These are phyloP conservation scores for Hylyphantes graminicola DNA, from an alignment of 1,140 invertebrate genomes.

Conservation along the genomic window DNA sequence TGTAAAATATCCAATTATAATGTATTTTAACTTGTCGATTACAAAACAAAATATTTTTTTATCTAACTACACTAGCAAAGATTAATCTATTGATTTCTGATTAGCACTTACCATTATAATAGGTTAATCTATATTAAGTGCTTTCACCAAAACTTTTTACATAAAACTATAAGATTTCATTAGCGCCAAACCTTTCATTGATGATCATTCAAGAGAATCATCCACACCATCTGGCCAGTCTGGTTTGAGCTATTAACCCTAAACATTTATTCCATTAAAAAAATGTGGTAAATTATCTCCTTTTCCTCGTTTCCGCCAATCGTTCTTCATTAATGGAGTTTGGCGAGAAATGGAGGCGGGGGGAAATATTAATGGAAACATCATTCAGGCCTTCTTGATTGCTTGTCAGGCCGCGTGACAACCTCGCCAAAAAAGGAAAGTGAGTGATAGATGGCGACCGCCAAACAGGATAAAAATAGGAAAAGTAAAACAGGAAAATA, in stretches of 20 bases:
- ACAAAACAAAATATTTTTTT: too few species aligned
- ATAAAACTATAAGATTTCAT: not conserved
- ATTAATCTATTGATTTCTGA: too few species aligned
- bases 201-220: too few species aligned
- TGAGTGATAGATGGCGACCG: constrained; percentile 29
- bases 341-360: constrained; percentile 1
- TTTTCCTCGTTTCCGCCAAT: not conserved
- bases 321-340: constrained; percentile 10
- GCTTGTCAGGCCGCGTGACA: constrained; percentile 35
- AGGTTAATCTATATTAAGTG: too few species aligned
- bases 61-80: too few species aligned
- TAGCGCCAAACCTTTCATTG: not conserved
- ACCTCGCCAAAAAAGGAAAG: not conserved
- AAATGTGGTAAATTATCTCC: too few species aligned
- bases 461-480: not conserved
- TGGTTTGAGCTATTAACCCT: too few species aligned
- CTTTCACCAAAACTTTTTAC: not conserved
- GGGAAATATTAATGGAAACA: constrained; percentile 49
- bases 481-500: constrained; percentile 6
- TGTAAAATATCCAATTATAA: too few species aligned
- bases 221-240: too few species aligned
- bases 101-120: too few species aligned
- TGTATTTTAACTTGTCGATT: too few species aligned
- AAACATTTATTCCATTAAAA: too few species aligned
- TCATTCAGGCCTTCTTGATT: constrained; percentile 51